Evolutionary conservation across 2,113 vertebrate species (phyloP), one percentile per base, ranked within the genome.

Genomic region (Hypocryptadius cinnamomeus): DNA sequence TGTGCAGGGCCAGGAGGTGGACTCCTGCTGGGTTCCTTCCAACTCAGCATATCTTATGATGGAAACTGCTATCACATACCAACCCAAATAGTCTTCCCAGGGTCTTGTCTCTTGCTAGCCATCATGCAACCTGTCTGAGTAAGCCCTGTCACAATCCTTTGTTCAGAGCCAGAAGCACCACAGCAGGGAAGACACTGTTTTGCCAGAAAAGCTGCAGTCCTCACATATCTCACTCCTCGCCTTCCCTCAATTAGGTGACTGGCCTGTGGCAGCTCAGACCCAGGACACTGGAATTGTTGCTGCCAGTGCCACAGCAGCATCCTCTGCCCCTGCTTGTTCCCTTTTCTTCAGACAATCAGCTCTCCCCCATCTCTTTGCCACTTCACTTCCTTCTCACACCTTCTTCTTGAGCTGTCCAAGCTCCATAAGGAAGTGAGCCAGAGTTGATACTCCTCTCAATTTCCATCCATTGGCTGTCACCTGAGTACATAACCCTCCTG

Each of bases 201-300:
- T 91, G 19, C 40, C 28, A 47, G 13, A 81, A 47, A 13, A 89
- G 31, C 48, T 44, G 31, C 44, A 81, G 27, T 53, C 63, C 10
- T 70, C 27, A 6, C 20, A 44, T 6, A 10, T 77, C 17, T 28
- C 9, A 13, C 31, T 8, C 6, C 20, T 56, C 44, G 19, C 4
- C 13, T 24, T 23, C 22, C 31, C 40, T 17, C 0, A 0, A 6
- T 42, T 12, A 60, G 20, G 48, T 54, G 54, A 65, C 5, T 1
- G 1, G n/a, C 28, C 15, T 47, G 23, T 13, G 14, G 15, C 37
- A 90, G 76, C 31, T 73, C n/a, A 83, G 14, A 77, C 5, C 18
- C 39, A 35, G 15, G 23, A 18, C 19, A 51, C 0, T 51, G 15
- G 7, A 77, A 71, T 8, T n/a, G 28, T 2, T 61, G 31, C 72